phyloP scores from a whole-genome alignment of 2,797 vertebrate genomes.

The Eulemur coronatus region DNA sequence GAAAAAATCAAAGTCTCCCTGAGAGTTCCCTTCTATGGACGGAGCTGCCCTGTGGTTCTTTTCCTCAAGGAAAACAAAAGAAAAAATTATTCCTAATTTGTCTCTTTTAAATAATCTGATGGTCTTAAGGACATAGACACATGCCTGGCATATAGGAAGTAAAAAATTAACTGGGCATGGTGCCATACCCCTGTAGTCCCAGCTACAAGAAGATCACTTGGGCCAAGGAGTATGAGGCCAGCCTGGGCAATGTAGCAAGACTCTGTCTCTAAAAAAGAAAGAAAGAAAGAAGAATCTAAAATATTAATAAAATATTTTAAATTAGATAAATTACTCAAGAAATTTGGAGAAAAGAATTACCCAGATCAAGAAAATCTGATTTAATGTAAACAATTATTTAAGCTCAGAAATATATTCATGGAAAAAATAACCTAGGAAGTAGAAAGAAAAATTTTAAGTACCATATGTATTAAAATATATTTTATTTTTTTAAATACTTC shows the following conservation, averaged over 20 bases:
- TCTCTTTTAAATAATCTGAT: not conserved
- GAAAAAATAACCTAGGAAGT: not conserved
- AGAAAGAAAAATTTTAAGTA: conserved; percentile 24
- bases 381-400: not conserved
- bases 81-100: not conserved
- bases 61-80: conserved; percentile 25
- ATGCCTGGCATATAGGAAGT: not conserved
- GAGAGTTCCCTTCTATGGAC: not conserved
- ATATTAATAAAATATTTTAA: not conserved
- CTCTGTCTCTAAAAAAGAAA: too few species aligned
- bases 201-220: not conserved
- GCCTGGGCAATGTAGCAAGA: not conserved
- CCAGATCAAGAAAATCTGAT: not conserved
- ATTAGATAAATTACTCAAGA: not conserved
- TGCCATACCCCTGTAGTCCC: not conserved
- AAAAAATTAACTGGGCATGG: not conserved
- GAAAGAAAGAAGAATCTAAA: not conserved
- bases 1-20: not conserved
- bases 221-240: not conserved
- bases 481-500: conserved; percentile 29
- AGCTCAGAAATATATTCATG: not conserved
- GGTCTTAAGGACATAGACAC: not conserved
- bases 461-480: conserved; percentile 31
- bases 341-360: not conserved
- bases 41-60: not conserved